Evolutionary conservation across 2,113 vertebrate species (phyloP).

Genomic region (Chaetodon trifascialis): DNA sequence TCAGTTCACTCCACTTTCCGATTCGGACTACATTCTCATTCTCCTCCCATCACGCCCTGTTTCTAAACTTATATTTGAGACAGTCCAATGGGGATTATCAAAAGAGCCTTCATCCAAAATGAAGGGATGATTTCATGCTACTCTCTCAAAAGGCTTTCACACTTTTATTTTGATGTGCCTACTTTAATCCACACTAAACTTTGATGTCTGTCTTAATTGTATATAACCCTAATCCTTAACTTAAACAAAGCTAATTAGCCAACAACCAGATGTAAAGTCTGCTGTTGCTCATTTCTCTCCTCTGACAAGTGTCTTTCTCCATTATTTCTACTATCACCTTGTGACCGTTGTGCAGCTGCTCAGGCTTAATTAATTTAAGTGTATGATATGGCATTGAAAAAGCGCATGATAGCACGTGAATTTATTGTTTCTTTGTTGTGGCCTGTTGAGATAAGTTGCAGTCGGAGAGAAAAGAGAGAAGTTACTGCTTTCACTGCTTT

Average conservation of each 20-base stretch:
- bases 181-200: neutral
- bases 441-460: too few relatives aligned
- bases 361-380: neutral
- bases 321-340: neutral
- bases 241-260: neutral
- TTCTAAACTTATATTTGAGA: constrained; percentile 29
- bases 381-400: neutral
- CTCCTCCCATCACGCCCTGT: constrained; percentile 17
- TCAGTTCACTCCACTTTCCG: constrained; percentile 63
- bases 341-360: neutral
- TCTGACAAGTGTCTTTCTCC: neutral
- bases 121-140: neutral
- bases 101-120: constrained; percentile 2
- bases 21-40: constrained; percentile 27
- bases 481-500: too few relatives aligned
- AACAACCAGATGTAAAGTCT: neutral
- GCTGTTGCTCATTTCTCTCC: neutral
- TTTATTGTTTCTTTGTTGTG: too few relatives aligned
- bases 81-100: constrained; percentile 29
- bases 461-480: neutral
- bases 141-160: neutral
- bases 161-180: neutral
- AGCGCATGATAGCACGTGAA: neutral
- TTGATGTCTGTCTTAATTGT: neutral
- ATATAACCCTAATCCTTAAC: neutral